Evolutionary conservation across 2,888 invertebrate genomes (phyloP).

Genomic region (Polydrusus cervinus): DNA sequence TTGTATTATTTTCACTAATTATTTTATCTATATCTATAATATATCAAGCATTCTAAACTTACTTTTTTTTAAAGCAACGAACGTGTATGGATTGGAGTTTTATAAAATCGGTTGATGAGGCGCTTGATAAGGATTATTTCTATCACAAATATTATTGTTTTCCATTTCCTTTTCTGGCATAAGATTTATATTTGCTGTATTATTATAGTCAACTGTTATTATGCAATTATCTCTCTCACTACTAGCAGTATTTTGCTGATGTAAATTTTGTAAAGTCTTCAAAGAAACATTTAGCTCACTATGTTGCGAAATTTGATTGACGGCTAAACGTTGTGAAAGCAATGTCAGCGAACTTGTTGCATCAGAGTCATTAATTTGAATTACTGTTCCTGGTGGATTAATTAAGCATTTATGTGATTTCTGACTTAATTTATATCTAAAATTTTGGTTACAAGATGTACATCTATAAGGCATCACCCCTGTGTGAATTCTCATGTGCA

Average conservation of each 20-base stretch:
- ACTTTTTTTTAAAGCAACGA: too few species aligned
- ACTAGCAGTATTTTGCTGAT: neutral
- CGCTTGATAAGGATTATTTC: neutral
- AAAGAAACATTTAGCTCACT: neutral
- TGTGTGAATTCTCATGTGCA: slow-evolving; percentile 88
- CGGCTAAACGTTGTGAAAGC: neutral
- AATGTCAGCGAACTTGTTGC: neutral
- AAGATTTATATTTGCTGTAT: slow-evolving; percentile 61
- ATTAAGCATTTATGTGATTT: slow-evolving; percentile 86
- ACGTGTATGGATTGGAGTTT: neutral
- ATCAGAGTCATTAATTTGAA: slow-evolving; percentile 64
- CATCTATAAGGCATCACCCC: slow-evolving; percentile 92
- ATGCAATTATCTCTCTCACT: slow-evolving; percentile 52
- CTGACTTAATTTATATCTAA: slow-evolving; percentile 90
- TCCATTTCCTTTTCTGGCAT: slow-evolving; percentile 52
- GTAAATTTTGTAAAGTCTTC: neutral
- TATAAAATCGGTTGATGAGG: neutral
- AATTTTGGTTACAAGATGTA: slow-evolving; percentile 85
- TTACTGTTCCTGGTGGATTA: slow-evolving; percentile 76
- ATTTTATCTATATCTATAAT: too few species aligned
- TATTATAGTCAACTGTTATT: slow-evolving; percentile 62
- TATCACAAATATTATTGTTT: neutral
- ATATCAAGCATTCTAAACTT: too few species aligned
- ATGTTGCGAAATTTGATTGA: neutral
- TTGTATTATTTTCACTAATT: too few species aligned